These are phyloP conservation scores for Botia kubotai DNA, from an alignment of 2,797 vertebrate species.

Conservation along the genomic window DNA sequence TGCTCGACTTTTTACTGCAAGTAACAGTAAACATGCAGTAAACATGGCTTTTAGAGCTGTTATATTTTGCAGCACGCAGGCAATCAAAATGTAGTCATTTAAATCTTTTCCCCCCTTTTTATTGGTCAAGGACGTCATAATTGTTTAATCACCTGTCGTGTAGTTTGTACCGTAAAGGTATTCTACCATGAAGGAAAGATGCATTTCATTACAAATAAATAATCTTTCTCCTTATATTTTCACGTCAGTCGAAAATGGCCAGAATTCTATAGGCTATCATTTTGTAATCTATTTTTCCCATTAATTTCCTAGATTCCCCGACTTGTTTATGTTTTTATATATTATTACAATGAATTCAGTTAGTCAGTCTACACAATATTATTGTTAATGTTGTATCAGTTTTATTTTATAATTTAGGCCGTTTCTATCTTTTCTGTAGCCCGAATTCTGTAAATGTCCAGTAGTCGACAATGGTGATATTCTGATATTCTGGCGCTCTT, in stretches of 20 bases:
- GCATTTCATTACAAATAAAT: neutral
- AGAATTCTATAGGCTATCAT: neutral
- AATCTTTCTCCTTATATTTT: neutral
- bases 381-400: no score
- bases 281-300: neutral
- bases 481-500: neutral
- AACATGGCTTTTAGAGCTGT: neutral
- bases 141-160: constrained; percentile 46
- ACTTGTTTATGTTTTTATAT: no score
- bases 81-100: neutral
- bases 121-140: neutral
- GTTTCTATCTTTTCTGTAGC: no score
- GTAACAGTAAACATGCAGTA: neutral
- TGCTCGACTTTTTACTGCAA: neutral
- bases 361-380: no score
- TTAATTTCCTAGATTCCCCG: no score
- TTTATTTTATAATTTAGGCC: no score
- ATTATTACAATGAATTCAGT: no score
- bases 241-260: neutral
- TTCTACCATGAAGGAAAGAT: neutral
- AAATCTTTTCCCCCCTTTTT: neutral
- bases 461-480: no score
- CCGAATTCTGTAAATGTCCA: no score
- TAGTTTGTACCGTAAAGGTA: neutral
- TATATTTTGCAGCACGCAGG: neutral